Conservation (phyloP, 2,888 invertebrate species). For the Cantharis flavilabris region DNA sequence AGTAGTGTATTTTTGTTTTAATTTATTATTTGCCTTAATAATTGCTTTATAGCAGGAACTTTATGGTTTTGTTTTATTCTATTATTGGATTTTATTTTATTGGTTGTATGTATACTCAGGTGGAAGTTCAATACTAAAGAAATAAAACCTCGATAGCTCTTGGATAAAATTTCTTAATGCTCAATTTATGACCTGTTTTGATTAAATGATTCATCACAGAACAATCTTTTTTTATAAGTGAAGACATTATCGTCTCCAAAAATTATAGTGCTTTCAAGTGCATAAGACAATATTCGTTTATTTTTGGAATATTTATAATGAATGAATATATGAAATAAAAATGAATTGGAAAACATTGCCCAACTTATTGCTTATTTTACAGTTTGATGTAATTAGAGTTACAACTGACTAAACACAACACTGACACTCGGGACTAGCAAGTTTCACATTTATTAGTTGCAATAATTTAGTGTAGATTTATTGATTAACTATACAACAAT, state of each 20-base stretch:
- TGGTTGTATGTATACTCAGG: neutral
- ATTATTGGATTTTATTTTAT: neutral
- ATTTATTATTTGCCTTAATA: neutral
- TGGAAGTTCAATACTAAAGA: neutral
- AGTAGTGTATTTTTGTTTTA: neutral
- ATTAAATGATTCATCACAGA: neutral
- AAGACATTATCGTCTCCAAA: neutral
- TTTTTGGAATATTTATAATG: too few relatives aligned
- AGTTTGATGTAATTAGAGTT: too few relatives aligned
- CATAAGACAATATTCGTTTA: too few relatives aligned
- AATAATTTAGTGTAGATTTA: too few relatives aligned
- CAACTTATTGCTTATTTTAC: too few relatives aligned
- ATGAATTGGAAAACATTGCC: neutral
- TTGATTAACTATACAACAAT: too few relatives aligned
- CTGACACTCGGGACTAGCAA: too few relatives aligned
- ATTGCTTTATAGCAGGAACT: neutral
- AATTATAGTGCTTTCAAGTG: too few relatives aligned
- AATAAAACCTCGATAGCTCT: neutral
- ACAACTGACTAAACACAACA: too few relatives aligned
- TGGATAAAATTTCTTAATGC: neutral
- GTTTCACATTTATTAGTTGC: too few relatives aligned
- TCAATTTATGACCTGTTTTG: neutral
- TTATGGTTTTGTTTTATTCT: neutral
- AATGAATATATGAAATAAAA: neutral
- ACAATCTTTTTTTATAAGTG: neutral